These are phyloP conservation scores for Fukomys damarensis DNA, from an alignment of 2,113 vertebrate genomes.

Conservation along the genomic window DNA sequence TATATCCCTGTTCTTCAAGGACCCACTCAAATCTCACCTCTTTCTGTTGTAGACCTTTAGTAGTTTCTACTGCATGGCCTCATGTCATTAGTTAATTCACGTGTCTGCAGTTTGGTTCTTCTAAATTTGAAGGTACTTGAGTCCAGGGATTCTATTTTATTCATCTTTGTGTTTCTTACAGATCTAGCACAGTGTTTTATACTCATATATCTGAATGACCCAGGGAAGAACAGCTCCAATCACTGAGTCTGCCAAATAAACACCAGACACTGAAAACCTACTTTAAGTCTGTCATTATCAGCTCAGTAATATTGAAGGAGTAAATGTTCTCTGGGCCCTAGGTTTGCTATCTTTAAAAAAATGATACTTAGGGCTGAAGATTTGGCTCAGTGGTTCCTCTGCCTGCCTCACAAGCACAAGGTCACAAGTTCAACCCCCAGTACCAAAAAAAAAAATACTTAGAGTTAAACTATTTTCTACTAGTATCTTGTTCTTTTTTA, in stretches of 20 bases:
- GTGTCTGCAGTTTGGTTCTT: not conserved
- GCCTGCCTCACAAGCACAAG: no score
- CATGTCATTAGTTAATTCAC: not conserved
- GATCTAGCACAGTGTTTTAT: not conserved
- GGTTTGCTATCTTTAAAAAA: constrained; percentile 15
- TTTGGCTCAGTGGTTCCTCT: no score
- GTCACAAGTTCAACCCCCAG: no score
- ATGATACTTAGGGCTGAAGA: constrained; percentile 21
- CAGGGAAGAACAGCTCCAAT: not conserved
- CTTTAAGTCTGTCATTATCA: not conserved
- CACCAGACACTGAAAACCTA: not conserved
- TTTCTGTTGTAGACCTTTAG: not conserved
- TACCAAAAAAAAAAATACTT: no score
- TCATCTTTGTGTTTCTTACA: not conserved
- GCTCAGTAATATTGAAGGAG: not conserved
- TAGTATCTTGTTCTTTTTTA: constrained; percentile 2
- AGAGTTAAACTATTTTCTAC: constrained; percentile 21
- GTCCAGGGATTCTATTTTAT: not conserved
- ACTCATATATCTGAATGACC: not conserved
- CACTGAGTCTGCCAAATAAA: not conserved
- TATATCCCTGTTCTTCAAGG: not conserved
- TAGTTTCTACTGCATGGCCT: not conserved
- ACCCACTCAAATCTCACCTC: not conserved
- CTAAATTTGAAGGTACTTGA: constrained; percentile 53
- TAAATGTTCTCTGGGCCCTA: constrained; percentile 17